phyloP scores from a whole-genome alignment of 1,140 invertebrate species.

The Bombus haemorrhoidalis region DNA sequence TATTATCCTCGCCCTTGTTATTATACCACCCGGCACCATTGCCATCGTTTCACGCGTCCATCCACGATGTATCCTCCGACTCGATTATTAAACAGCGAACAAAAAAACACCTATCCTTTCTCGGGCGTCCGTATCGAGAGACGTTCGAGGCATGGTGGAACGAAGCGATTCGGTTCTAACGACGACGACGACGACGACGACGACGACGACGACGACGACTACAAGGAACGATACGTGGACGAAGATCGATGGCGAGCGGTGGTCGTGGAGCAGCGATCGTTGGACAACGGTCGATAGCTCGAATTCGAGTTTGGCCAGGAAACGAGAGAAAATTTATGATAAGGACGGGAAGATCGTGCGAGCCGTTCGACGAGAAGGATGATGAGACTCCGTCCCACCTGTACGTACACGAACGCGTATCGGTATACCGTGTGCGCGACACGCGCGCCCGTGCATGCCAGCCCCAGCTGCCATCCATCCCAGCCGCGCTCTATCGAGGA shows the following conservation, averaged over 20 bases:
- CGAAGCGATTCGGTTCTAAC: neutral
- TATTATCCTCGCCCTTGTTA: neutral
- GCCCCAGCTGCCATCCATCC: constrained; percentile 59
- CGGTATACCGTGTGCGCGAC: constrained; percentile 22
- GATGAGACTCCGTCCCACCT: constrained; percentile 59
- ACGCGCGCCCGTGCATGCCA: constrained; percentile 33
- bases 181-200: too few relatives aligned
- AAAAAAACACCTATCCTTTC: neutral
- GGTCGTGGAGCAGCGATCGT: neutral
- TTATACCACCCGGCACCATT: too few relatives aligned
- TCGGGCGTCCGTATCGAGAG: neutral
- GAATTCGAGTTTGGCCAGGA: neutral
- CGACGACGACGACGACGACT: too few relatives aligned
- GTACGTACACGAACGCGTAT: constrained; percentile 49
- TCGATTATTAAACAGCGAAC: neutral
- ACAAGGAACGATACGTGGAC: too few relatives aligned
- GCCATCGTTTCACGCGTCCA: neutral
- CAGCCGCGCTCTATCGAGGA: constrained; percentile 50
- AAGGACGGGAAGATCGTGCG: neutral
- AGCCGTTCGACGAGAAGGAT: constrained; percentile 24
- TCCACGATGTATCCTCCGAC: neutral
- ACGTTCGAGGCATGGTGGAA: neutral
- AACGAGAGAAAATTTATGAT: constrained; percentile 40
- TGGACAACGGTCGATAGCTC: neutral
- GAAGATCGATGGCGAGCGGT: too few relatives aligned